A percentile compares a stretch with the other conserved stretches of the same genome.
These are phyloP conservation scores for Cyanocitta stelleri DNA, from an alignment of 2,113 vertebrate genomes.

Conservation along the genomic window DNA sequence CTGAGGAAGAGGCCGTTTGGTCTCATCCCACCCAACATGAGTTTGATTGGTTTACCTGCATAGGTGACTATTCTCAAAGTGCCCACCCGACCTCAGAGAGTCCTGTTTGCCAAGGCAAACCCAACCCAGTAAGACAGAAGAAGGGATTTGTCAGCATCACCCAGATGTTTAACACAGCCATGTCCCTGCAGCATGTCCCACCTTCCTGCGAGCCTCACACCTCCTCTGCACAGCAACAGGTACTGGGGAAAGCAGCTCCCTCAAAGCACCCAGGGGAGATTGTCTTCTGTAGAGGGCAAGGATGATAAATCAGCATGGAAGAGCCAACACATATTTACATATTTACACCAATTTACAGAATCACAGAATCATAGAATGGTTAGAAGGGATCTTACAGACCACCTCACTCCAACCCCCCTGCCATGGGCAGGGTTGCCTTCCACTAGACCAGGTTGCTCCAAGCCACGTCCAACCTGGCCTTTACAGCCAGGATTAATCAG, in stretches of 20 bases:
- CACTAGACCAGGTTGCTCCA: not conserved
- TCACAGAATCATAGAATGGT: not conserved
- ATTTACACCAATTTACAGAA: not conserved
- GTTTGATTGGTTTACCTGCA: not conserved
- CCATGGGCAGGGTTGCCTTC: not conserved
- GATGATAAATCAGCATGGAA: not conserved
- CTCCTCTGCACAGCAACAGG: fast-evolving
- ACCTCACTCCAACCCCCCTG: not conserved
- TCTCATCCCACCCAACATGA: not conserved
- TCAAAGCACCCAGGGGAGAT: not conserved
- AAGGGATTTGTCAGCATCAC: not conserved
- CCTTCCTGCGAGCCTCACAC: fast-evolving
- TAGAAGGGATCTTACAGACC: not conserved
- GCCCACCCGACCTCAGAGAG: not conserved
- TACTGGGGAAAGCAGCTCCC: not conserved
- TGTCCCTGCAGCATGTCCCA: not conserved
- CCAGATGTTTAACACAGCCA: not conserved
- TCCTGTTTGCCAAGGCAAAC: not conserved
- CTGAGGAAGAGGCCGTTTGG: not conserved
- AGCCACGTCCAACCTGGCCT: not conserved
- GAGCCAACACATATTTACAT: not conserved
- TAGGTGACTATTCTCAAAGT: not conserved
- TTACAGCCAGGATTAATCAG: not conserved
- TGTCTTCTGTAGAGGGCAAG: not conserved
- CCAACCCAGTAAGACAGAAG: not conserved